A percentile compares a stretch with the other conserved stretches of the same genome.
Conservation (phyloP, 2,888 invertebrate genomes). For the Phyto melanocephala region DNA sequence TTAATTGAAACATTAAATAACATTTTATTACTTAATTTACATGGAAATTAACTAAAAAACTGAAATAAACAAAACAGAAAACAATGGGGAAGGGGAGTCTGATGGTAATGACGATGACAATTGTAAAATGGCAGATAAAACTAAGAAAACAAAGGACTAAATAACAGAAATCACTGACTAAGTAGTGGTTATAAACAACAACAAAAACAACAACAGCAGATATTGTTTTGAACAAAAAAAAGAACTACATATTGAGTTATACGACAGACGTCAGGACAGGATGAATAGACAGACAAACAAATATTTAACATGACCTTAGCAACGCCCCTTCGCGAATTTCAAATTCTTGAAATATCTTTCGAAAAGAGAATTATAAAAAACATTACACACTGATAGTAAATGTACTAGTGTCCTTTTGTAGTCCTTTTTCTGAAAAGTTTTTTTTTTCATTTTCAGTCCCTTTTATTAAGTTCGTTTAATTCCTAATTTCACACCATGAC, state of each 20-base stretch:
- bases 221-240: background rate
- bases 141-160: constrained; percentile 25
- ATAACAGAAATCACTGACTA: constrained; percentile 61
- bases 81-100: background rate
- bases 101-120: constrained; percentile 46
- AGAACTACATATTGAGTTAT: constrained; percentile 33
- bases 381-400: constrained; percentile 1
- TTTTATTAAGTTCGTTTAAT: constrained; percentile 60
- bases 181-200: constrained; percentile 53
- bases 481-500: constrained; percentile 62
- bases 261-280: background rate
- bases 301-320: constrained; percentile 43
- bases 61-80: constrained; percentile 48
- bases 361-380: background rate
- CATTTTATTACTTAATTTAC: constrained; percentile 78
- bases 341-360: constrained; percentile 55
- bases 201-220: constrained; percentile 3
- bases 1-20: constrained; percentile 77
- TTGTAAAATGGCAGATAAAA: constrained; percentile 30
- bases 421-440: background rate
- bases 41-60: constrained; percentile 75
- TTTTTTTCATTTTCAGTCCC: background rate
- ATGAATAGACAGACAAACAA: background rate
- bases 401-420: constrained; percentile 6
- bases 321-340: constrained; percentile 32